Conservation (phyloP, 2,797 vertebrate genomes). For the Rhodeus uyekii region DNA sequence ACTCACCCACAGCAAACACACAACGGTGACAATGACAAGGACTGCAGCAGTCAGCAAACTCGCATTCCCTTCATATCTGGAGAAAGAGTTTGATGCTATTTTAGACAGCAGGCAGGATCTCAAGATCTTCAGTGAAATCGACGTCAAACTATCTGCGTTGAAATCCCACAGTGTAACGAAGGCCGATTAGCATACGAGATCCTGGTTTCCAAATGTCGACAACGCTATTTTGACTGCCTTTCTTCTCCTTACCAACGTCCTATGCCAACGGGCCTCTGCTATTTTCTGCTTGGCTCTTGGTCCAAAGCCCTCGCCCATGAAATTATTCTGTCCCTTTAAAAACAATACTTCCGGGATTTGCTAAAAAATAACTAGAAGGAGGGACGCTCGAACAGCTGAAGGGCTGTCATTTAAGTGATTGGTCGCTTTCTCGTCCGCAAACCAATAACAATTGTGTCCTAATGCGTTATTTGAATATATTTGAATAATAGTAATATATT, state of each 20-base stretch:
- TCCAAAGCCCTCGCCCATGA: slow-evolving; percentile 64
- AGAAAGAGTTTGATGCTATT: slow-evolving; percentile 43
- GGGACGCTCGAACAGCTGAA: slow-evolving; percentile 72
- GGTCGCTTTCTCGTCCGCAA: slow-evolving; percentile 35
- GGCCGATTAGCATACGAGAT: slow-evolving; percentile 1
- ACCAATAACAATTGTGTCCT: slow-evolving; percentile 60
- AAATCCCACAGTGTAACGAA: slow-evolving; percentile 26
- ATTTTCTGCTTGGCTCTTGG: slow-evolving; percentile 64
- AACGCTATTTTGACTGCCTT: not conserved
- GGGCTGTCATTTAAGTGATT: slow-evolving; percentile 75
- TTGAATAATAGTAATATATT: slow-evolving; percentile 64
- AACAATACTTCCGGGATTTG: slow-evolving; percentile 76
- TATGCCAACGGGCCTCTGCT: slow-evolving; percentile 53
- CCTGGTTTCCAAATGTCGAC: not conserved
- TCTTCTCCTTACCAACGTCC: slow-evolving; percentile 38
- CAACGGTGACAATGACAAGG: slow-evolving; percentile 31
- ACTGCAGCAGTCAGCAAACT: slow-evolving; percentile 36
- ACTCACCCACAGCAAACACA: slow-evolving; percentile 37
- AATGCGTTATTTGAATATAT: slow-evolving; percentile 48
- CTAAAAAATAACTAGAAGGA: slow-evolving; percentile 56
- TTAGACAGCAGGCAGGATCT: slow-evolving; percentile 9
- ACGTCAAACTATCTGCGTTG: slow-evolving; percentile 38
- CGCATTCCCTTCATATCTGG: slow-evolving; percentile 39
- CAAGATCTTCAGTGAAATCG: slow-evolving; percentile 8
- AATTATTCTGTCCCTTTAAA: slow-evolving; percentile 77